Conservation (phyloP, 2,888 invertebrate genomes). For the Brachyopa scutellaris region DNA sequence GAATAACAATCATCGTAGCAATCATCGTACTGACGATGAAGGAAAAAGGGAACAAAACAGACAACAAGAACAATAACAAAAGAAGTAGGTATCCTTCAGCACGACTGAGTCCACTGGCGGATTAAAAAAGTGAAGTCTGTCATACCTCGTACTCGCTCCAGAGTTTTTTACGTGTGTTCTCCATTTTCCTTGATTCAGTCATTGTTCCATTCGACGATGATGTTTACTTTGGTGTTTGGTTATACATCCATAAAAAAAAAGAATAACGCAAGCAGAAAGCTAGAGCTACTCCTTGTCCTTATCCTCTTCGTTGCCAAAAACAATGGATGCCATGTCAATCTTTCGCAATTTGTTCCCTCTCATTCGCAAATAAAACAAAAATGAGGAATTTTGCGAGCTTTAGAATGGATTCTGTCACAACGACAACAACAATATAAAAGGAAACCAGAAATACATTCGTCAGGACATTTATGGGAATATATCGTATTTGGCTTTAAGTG, state of each 20-base stretch:
- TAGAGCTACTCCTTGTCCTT: slow-evolving; percentile 23
- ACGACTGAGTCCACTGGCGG: slow-evolving; percentile 50
- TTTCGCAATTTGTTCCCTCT: slow-evolving; percentile 34
- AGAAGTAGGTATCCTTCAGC: slow-evolving; percentile 45
- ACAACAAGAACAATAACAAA: neutral
- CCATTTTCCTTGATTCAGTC: slow-evolving; percentile 39
- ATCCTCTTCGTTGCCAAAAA: slow-evolving; percentile 22
- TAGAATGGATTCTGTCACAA: too few relatives aligned
- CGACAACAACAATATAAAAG: too few relatives aligned
- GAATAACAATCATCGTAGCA: slow-evolving; percentile 45
- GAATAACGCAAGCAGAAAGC: slow-evolving; percentile 34
- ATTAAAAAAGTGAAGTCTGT: slow-evolving; percentile 64
- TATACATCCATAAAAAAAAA: too few relatives aligned
- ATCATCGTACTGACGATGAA: slow-evolving; percentile 25
- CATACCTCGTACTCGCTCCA: neutral
- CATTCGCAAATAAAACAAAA: too few relatives aligned
- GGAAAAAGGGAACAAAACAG: neutral
- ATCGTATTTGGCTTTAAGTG: too few relatives aligned
- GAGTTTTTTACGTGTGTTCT: slow-evolving; percentile 6
- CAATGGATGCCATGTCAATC: slow-evolving; percentile 66
- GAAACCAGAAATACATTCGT: too few relatives aligned
- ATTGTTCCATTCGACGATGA: slow-evolving; percentile 30
- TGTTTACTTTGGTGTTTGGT: slow-evolving; percentile 50
- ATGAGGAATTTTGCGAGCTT: too few relatives aligned
- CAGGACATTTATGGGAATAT: too few relatives aligned